Evolutionary conservation across 2,888 invertebrate species (phyloP).

Genomic region (Tipula lateralis): DNA sequence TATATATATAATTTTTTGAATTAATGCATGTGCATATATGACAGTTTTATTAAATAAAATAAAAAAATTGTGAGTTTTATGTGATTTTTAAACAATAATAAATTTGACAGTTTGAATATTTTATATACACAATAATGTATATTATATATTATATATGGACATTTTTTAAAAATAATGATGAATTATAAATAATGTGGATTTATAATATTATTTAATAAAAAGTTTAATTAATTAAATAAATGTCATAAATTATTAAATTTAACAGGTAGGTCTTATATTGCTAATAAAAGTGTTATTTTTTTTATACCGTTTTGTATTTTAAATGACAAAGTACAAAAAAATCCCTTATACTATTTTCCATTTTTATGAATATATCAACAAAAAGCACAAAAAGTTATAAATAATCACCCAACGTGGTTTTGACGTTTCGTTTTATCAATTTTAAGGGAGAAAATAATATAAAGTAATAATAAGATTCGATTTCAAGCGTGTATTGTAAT

Average conservation of each 20-base stretch:
- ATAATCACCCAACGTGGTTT: neutral
- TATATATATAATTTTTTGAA: neutral
- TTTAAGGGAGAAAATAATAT: neutral
- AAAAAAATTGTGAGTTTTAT: neutral
- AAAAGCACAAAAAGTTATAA: neutral
- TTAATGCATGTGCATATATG: neutral
- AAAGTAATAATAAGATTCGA: neutral
- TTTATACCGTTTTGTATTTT: neutral
- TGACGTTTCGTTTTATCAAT: neutral
- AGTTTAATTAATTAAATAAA: neutral
- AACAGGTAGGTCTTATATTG: neutral
- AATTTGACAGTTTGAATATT: neutral
- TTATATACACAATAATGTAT: neutral
- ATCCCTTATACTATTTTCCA: neutral
- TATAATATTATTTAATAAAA: neutral
- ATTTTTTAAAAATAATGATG: conserved; percentile 9
- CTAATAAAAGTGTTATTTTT: neutral
- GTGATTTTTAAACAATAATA: neutral
- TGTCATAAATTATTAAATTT: neutral
- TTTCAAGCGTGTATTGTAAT: neutral
- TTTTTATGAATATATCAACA: neutral
- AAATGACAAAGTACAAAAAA: neutral
- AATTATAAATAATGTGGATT: conserved; percentile 4
- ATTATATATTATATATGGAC: neutral
- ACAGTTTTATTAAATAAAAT: neutral